phyloP scores from a whole-genome alignment of 2,113 vertebrate genomes.

The Callorhinus ursinus region DNA sequence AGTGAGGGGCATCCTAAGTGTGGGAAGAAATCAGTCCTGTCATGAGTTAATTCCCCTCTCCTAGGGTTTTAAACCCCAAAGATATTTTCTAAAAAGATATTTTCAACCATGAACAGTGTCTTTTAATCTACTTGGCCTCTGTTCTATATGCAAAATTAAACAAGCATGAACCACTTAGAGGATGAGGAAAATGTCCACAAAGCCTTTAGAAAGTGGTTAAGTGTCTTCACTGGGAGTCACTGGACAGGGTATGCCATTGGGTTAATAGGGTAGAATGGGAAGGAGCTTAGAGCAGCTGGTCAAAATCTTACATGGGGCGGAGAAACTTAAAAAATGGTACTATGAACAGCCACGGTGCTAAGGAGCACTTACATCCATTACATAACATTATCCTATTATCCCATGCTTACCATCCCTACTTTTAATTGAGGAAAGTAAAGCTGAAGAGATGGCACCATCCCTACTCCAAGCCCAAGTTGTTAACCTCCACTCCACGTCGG shows the following conservation, averaged over 20 bases:
- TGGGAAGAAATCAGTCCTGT: not conserved
- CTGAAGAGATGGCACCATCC: not conserved
- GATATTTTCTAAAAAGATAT: not conserved
- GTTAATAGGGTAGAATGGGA: not conserved
- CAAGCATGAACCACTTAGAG: not conserved
- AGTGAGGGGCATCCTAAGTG: not conserved
- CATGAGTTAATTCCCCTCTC: not conserved
- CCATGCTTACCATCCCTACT: not conserved
- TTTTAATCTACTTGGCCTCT: not conserved
- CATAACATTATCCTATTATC: not conserved
- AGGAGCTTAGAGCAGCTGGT: not conserved
- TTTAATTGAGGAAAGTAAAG: conserved; percentile 7
- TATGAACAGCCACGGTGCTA: not conserved
- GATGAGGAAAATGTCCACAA: not conserved
- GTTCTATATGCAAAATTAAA: conserved; percentile 23
- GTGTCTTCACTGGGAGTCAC: not conserved
- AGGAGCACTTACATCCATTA: not conserved
- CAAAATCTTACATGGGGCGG: not conserved
- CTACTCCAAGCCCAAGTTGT: too few relatives aligned
- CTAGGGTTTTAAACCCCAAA: conserved; percentile 23
- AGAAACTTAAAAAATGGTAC: not conserved
- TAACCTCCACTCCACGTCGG: not conserved
- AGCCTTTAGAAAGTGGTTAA: not conserved
- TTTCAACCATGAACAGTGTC: not conserved
- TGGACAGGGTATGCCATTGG: not conserved